Evolutionary conservation across 2,888 invertebrate species (phyloP).

Genomic region (Nematopogon swammerdamellus): DNA sequence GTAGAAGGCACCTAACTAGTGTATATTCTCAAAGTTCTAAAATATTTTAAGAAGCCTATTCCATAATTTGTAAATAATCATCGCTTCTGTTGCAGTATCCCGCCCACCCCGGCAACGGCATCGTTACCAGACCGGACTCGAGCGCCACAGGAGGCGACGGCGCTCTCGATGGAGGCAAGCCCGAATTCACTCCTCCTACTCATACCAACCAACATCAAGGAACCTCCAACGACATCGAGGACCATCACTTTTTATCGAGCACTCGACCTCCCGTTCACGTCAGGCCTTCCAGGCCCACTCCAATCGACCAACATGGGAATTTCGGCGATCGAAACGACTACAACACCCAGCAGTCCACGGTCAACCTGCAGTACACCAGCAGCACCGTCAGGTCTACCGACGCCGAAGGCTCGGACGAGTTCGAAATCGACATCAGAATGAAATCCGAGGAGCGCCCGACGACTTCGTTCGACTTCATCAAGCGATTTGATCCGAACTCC

Average conservation of each 20-base stretch:
- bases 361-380: slow-evolving; percentile 13
- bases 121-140: slow-evolving; percentile 37
- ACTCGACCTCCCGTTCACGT: slow-evolving; percentile 1
- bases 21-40: no score
- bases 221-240: slow-evolving; percentile 6
- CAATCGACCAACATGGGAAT: background rate
- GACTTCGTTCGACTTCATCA: slow-evolving; percentile 29
- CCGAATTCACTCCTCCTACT: slow-evolving; percentile 47
- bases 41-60: no score
- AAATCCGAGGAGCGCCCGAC: slow-evolving; percentile 21
- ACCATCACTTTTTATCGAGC: slow-evolving; percentile 2
- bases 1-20: no score
- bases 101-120: slow-evolving; percentile 36
- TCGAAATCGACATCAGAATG: slow-evolving; percentile 20
- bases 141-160: slow-evolving; percentile 19
- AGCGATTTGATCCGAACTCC: slow-evolving; percentile 43
- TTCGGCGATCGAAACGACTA: slow-evolving; percentile 2
- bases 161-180: slow-evolving; percentile 37
- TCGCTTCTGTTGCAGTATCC: slow-evolving; percentile 36
- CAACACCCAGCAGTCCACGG: slow-evolving; percentile 14
- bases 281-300: background rate
- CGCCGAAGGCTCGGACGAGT: slow-evolving; percentile 23
- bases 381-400: slow-evolving; percentile 22
- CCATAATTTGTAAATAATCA: no score
- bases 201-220: slow-evolving; percentile 47